These are phyloP conservation scores for Conus canariensis DNA, from an alignment of 2,888 invertebrate genomes.

Conservation along the genomic window DNA sequence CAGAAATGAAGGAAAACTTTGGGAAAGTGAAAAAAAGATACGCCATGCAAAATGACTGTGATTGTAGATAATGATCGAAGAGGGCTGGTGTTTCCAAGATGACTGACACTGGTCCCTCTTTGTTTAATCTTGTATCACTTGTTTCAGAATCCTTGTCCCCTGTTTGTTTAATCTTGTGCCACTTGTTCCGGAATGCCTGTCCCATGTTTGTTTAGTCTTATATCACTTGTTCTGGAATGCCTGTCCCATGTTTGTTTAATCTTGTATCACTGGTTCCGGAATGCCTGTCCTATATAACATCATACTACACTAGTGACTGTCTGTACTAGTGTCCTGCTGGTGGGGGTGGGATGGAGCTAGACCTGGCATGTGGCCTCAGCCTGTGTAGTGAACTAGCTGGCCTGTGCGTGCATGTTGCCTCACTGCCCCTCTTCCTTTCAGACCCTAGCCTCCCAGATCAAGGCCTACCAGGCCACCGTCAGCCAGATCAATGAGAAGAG, in stretches of 20 bases:
- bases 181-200: too few species aligned
- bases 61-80: background rate
- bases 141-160: too few species aligned
- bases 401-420: conserved; percentile 30
- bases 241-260: background rate
- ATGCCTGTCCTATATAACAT: background rate
- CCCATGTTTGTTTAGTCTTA: background rate
- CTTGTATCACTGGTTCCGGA: background rate
- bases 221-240: background rate
- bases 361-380: too few species aligned
- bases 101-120: background rate
- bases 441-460: conserved; percentile 70
- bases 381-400: background rate
- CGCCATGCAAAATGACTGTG: conserved; percentile 3
- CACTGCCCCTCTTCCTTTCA: conserved; percentile 59
- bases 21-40: background rate
- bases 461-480: conserved; percentile 65
- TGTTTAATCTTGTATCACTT: too few species aligned
- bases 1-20: background rate
- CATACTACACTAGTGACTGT: too few species aligned
- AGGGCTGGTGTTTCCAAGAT: background rate
- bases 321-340: too few species aligned
- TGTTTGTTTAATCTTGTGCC: too few species aligned
- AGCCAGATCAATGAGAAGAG: conserved; percentile 69
- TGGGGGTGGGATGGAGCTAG: too few species aligned